Evolutionary conservation across 1,140 invertebrate species (phyloP).

Genomic region (Magallana angulata): DNA sequence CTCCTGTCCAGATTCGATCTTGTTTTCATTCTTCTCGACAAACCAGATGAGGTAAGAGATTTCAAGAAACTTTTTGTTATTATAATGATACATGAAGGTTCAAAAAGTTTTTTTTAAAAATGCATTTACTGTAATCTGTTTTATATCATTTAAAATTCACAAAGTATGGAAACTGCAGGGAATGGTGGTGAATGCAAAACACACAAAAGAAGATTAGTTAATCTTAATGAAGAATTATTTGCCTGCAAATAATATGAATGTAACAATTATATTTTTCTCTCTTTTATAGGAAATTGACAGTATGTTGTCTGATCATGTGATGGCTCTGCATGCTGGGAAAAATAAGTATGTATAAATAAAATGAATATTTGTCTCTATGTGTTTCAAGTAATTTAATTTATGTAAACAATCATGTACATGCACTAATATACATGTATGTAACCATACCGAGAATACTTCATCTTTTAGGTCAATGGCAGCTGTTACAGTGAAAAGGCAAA

Average conservation of each 20-base stretch:
- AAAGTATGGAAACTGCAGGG: no score
- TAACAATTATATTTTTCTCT: not conserved
- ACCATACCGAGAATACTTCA: not conserved
- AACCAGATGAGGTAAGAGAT: conserved; percentile 85
- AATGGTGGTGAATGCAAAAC: no score
- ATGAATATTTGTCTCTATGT: no score
- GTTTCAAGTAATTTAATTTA: no score
- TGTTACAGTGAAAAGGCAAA: not conserved
- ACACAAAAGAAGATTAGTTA: no score
- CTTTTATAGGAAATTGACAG: conserved; percentile 84
- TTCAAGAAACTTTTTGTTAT: not conserved
- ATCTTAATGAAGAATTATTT: no score
- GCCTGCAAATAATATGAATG: no score
- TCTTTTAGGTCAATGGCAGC: not conserved
- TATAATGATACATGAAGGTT: no score
- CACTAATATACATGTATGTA: not conserved
- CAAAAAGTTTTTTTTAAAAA: no score
- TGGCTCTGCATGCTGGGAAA: conserved; percentile 85
- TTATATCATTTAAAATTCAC: no score
- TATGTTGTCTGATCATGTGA: conserved; percentile 89
- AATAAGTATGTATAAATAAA: conserved; percentile 61
- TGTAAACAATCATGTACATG: no score
- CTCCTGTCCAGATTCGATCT: conserved; percentile 95
- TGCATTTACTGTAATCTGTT: no score
- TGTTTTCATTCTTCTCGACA: conserved; percentile 93